Percentiles rank a stretch among this genome's conserved stretches.
These are phyloP conservation scores for Brachionus asplanchnoidis DNA, from an alignment of 1,140 invertebrate species.

Conservation along the genomic window DNA sequence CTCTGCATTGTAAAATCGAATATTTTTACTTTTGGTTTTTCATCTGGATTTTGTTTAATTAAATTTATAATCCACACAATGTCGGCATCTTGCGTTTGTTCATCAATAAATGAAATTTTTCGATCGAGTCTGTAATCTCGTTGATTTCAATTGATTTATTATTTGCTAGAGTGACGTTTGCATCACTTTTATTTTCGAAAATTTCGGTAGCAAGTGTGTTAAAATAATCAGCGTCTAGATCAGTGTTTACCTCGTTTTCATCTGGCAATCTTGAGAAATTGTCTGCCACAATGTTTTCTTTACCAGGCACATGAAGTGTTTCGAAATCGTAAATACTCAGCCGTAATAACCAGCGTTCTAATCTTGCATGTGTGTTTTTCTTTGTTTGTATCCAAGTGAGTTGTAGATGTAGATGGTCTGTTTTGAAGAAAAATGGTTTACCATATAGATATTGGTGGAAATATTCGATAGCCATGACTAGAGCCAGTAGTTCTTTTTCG, in stretches of 20 bases:
- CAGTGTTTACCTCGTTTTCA: neutral
- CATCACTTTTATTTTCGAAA: neutral
- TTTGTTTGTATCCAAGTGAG: conserved; percentile 50
- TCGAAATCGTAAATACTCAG: neutral
- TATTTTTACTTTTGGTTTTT: conserved; percentile 2
- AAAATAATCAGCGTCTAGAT: conserved; percentile 42
- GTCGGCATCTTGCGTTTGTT: conserved; percentile 15
- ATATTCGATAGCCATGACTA: conserved; percentile 54
- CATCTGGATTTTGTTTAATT: conserved; percentile 8
- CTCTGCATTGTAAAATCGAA: conserved; percentile 1
- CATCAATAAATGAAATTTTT: neutral
- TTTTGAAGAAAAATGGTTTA: conserved; percentile 55
- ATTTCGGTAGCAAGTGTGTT: neutral
- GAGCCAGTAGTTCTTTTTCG: conserved; percentile 51
- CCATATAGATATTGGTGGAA: conserved; percentile 57
- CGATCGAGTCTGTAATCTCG: neutral
- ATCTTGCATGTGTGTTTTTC: conserved; percentile 39
- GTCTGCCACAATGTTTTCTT: neutral
- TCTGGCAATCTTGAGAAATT: conserved; percentile 43
- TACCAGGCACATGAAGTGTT: neutral
- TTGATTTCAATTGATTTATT: neutral
- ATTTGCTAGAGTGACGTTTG: neutral
- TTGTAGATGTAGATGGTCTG: conserved; percentile 59
- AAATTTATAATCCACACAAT: conserved; percentile 10
- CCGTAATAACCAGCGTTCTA: neutral